Base-by-base conservation (phyloP, 92 coral and sea anemone genomes). In the Actinostola sp. region DNA sequence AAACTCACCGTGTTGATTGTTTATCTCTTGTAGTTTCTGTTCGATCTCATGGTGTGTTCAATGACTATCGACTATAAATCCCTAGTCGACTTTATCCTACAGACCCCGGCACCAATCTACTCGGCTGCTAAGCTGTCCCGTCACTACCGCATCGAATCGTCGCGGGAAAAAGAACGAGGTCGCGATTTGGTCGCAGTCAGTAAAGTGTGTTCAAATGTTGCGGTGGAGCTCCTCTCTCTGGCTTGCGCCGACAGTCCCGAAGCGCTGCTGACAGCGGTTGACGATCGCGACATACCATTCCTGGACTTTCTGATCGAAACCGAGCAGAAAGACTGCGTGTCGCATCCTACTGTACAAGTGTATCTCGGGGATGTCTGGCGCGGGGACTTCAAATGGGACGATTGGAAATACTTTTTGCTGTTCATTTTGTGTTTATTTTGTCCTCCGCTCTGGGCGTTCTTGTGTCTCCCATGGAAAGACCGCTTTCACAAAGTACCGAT, bases 311-410 rank as follows among this genome's bases (percentile, higher is more conserved):
- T 94, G 30, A 92, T 94, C 29, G 98, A 94, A 53, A 92, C 95
- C 33, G 98, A 94, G 70, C 98, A 94, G 61, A 94, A 94, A 67
- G 82, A 76, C 19, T 94, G 98, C 16, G 98, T 94, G 19, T 92
- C 98, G 3, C 98, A 94, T 59, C 89, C 98, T 1, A 86, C 95
- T 59, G 98, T 94, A 15, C 98, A 94, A 54, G 91, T 92, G 28
- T 94, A 94, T 65, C 89, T 94, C 34, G 97, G 98, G 15, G 92
- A 89, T 71, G 97, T 88, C 17, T 94, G 98, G 98, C 97, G 98
- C 3, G 98, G 97, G 1, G 97, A 92, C 27, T 89, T 89, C 55
- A 84, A 94, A 30, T 94, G 97, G 97, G 97, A 87, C 35, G 93
- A 92, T 57, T 94, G 97, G 89, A 92, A 94, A 39, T 85, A 91